Evolutionary conservation across 2,113 vertebrate genomes (phyloP).

Genomic region (Ictidomys tridecemlineatus): DNA sequence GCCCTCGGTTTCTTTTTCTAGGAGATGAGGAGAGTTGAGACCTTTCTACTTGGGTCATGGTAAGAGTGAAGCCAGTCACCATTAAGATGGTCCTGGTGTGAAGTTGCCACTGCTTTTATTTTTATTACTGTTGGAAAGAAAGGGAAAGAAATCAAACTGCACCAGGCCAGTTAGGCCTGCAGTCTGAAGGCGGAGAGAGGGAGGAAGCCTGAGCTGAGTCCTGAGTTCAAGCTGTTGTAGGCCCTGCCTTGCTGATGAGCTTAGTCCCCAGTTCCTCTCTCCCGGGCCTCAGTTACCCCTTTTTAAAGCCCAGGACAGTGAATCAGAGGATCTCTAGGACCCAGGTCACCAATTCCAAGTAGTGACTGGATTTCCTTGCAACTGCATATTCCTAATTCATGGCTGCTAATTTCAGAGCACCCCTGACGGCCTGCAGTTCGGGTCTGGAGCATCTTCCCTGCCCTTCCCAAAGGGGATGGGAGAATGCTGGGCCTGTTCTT

Average conservation of each 20-base stretch:
- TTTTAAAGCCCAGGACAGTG: neutral
- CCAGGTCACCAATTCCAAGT: fast-evolving
- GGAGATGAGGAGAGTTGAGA: neutral
- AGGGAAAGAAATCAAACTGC: neutral
- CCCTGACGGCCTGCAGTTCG: too few species aligned
- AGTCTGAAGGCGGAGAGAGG: fast-evolving
- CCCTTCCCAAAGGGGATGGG: neutral
- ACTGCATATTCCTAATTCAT: fast-evolving
- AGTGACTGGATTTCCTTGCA: too few species aligned
- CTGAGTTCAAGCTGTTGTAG: neutral
- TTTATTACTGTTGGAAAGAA: neutral
- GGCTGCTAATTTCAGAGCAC: neutral
- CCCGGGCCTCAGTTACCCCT: neutral
- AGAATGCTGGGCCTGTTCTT: neutral
- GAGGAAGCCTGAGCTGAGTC: neutral
- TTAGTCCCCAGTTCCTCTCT: neutral
- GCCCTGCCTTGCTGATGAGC: neutral
- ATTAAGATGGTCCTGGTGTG: fast-evolving
- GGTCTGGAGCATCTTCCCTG: too few species aligned
- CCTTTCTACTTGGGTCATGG: neutral
- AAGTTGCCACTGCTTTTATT: fast-evolving
- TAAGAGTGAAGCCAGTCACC: neutral
- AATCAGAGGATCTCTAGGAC: fast-evolving
- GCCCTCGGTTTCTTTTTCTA: neutral
- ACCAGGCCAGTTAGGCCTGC: neutral